Percentiles rank a stretch among this genome's conserved stretches.
Evolutionary conservation across 2,113 vertebrate species (phyloP).

Genomic region (Agapornis roseicollis): DNA sequence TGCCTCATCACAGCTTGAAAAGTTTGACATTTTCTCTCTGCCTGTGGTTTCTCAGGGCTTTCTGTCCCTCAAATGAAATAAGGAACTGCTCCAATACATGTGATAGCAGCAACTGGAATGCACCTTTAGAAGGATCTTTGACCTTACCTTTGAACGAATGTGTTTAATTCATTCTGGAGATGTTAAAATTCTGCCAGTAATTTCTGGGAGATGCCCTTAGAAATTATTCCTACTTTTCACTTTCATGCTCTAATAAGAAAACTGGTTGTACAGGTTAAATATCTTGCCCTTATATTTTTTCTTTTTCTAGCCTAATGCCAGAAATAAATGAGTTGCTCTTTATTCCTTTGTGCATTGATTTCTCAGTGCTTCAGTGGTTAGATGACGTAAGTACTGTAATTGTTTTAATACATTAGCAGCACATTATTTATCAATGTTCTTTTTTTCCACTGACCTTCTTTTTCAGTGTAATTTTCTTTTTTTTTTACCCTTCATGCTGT

Average conservation of each 20-base stretch:
- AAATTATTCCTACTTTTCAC: constrained; percentile 7
- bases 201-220: constrained; percentile 20
- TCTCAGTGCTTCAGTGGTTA: background rate
- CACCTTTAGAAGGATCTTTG: constrained; percentile 45
- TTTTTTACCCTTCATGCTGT: background rate
- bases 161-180: constrained; percentile 51
- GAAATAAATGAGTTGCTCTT: constrained; percentile 47
- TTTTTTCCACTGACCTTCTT: constrained; percentile 53
- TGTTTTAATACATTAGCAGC: constrained; percentile 55
- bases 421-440: constrained; percentile 41
- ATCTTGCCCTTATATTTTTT: constrained; percentile 15
- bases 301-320: constrained; percentile 6
- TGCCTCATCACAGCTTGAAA: constrained; percentile 38
- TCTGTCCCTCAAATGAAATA: constrained; percentile 27
- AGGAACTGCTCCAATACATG: background rate
- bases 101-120: constrained; percentile 33
- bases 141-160: constrained; percentile 35
- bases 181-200: constrained; percentile 30
- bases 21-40: constrained; percentile 60
- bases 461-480: background rate
- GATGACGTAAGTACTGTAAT: constrained; percentile 47
- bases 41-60: constrained; percentile 44
- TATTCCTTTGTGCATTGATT: constrained; percentile 50
- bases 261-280: constrained; percentile 40
- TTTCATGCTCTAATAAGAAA: constrained; percentile 5